phyloP scores from a whole-genome alignment of 2,113 vertebrate genomes.

The Alouatta palliata region DNA sequence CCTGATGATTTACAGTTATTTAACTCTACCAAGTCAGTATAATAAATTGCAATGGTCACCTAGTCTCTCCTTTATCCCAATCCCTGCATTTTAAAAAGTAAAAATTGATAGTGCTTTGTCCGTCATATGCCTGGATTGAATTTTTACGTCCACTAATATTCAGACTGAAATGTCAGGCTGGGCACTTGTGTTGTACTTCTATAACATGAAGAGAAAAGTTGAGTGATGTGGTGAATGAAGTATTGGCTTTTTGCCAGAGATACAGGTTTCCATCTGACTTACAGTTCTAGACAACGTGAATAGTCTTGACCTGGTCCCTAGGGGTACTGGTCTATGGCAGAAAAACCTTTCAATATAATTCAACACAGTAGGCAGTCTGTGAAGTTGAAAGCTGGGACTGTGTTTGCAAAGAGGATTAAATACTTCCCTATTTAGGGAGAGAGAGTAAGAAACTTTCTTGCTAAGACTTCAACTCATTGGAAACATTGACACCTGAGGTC shows the following conservation, averaged over 20 bases:
- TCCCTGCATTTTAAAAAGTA: constrained; percentile 68
- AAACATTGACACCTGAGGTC: neutral
- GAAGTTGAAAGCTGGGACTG: constrained; percentile 46
- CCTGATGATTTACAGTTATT: constrained; percentile 51
- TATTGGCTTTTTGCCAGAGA: constrained; percentile 69
- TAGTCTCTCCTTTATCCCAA: constrained; percentile 65
- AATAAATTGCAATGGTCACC: constrained; percentile 51
- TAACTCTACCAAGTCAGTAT: constrained; percentile 66
- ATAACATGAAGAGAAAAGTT: constrained; percentile 24
- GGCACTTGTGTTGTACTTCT: constrained; percentile 51
- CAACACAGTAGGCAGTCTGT: constrained; percentile 56
- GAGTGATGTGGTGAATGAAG: constrained; percentile 56
- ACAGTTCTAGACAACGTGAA: constrained; percentile 56
- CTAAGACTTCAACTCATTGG: neutral
- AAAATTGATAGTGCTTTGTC: constrained; percentile 69
- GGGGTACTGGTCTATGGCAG: constrained; percentile 55
- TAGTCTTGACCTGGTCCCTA: constrained; percentile 54
- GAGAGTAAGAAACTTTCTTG: constrained; percentile 12
- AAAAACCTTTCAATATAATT: constrained; percentile 64
- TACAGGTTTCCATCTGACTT: constrained; percentile 58
- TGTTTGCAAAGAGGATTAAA: constrained; percentile 68
- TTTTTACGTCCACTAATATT: constrained; percentile 65
- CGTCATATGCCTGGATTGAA: constrained; percentile 39
- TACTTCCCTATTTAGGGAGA: constrained; percentile 22
- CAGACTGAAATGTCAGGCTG: constrained; percentile 67